These are phyloP conservation scores for Ladona fulva DNA, from an alignment of 1,140 invertebrate species.

Conservation along the genomic window DNA sequence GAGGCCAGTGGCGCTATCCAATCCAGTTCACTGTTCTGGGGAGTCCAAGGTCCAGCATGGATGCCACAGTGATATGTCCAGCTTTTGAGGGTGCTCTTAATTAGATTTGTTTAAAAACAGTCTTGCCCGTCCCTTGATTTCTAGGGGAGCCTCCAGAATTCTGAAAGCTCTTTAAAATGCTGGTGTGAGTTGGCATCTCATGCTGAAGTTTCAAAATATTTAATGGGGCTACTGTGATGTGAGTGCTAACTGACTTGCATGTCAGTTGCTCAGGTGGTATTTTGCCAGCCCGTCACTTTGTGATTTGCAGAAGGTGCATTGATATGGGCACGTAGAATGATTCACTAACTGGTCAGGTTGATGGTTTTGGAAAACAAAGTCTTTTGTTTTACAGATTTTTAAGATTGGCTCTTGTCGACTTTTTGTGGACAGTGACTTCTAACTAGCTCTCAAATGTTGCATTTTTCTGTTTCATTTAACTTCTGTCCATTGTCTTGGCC, in stretches of 20 bases:
- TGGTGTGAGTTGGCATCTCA: background rate
- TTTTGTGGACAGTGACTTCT: background rate
- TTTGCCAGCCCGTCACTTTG: background rate
- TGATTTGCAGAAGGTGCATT: background rate
- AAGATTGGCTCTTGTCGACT: background rate
- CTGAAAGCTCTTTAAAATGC: constrained; percentile 7
- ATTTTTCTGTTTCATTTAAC: background rate
- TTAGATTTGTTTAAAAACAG: background rate
- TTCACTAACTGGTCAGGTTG: background rate
- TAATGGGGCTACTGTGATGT: background rate
- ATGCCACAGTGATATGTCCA: background rate
- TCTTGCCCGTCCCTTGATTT: background rate
- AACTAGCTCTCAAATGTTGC: background rate
- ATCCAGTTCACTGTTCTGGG: background rate
- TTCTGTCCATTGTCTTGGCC: background rate
- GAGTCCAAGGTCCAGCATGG: background rate
- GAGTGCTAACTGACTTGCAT: background rate
- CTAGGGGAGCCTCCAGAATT: background rate
- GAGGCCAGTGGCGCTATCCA: background rate
- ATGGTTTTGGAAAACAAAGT: background rate
- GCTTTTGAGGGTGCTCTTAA: background rate
- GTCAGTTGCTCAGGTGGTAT: background rate
- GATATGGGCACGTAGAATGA: background rate
- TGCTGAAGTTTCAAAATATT: background rate
- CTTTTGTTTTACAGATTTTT: background rate